Conservation (phyloP, 2,113 vertebrate species). For the Psittacara wagleri region DNA sequence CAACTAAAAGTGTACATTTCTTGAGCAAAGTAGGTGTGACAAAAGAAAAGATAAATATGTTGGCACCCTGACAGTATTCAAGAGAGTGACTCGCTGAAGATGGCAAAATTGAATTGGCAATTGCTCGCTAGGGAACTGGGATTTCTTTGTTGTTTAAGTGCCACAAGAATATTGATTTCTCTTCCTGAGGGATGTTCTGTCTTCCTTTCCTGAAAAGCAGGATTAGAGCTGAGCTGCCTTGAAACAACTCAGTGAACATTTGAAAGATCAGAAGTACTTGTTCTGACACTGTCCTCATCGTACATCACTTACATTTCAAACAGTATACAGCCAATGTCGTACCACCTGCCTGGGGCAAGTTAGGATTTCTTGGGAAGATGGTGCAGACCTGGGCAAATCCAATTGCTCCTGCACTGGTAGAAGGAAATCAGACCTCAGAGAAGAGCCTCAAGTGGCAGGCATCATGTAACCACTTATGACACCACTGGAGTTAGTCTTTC, state of each 20-base stretch:
- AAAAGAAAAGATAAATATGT: conserved; percentile 36
- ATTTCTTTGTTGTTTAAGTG: conserved; percentile 41
- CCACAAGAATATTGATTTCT: conserved; percentile 31
- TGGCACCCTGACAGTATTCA: conserved; percentile 5
- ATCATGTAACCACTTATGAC: not conserved
- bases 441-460: not conserved
- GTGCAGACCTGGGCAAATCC: not conserved
- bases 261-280: not conserved
- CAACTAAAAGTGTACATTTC: not conserved
- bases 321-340: not conserved
- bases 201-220: conserved; percentile 34
- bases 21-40: not conserved
- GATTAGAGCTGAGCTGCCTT: not conserved
- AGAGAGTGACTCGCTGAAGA: not conserved
- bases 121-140: not conserved
- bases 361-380: not conserved
- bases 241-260: not conserved
- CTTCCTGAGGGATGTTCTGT: conserved; percentile 15
- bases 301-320: not conserved
- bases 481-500: not conserved
- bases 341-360: not conserved
- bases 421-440: not conserved
- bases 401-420: not conserved
- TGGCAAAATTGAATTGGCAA: conserved; percentile 5
- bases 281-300: not conserved